Evolutionary conservation across 2,113 vertebrate genomes (phyloP).

Genomic region (Turnix velox): DNA sequence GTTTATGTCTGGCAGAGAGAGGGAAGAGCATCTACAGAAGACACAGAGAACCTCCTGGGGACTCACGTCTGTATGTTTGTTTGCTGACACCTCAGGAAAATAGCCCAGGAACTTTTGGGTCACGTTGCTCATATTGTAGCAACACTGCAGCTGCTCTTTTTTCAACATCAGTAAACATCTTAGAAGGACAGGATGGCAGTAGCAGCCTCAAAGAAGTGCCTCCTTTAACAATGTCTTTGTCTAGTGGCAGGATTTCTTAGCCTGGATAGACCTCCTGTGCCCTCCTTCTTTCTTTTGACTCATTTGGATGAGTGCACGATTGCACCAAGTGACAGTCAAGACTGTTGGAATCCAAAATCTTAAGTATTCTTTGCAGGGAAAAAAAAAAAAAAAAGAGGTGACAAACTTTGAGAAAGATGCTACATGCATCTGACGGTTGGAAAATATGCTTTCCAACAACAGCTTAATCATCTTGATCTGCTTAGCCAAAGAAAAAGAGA

Average conservation of each 20-base stretch:
- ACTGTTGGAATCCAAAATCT: background rate
- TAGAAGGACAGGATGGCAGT: background rate
- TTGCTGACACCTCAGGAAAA: constrained; percentile 39
- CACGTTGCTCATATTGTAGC: background rate
- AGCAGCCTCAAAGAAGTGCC: background rate
- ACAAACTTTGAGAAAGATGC: background rate
- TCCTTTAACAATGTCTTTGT: background rate
- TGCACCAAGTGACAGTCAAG: background rate
- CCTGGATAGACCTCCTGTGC: background rate
- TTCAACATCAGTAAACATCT: background rate
- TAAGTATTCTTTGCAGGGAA: background rate
- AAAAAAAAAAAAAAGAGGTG: background rate
- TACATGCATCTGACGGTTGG: background rate
- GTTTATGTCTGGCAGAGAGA: constrained; percentile 3
- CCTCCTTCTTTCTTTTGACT: background rate
- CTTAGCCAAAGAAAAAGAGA: background rate
- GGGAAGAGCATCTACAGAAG: background rate
- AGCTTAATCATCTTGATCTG: background rate
- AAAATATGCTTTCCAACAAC: background rate
- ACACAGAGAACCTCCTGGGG: background rate
- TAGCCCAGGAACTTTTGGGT: constrained; percentile 22
- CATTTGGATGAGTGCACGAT: background rate
- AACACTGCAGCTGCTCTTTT: constrained; percentile 43
- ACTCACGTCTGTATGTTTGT: background rate
- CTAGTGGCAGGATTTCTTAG: background rate